Base-by-base conservation (phyloP, 1,140 invertebrate genomes). In the Aphaenogaster rudis region DNA sequence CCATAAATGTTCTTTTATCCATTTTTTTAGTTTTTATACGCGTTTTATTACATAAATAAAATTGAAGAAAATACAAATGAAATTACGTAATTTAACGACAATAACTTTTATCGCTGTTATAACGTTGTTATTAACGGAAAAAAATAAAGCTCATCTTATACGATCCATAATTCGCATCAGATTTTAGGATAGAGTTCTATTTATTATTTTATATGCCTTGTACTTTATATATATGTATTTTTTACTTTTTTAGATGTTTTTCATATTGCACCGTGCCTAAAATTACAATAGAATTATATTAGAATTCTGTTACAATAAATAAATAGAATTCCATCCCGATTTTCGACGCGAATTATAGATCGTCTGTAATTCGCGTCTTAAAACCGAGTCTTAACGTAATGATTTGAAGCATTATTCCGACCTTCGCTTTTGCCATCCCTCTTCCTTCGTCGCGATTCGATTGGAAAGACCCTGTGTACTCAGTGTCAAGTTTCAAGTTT, bases 401-500 rank as follows among this genome's bases (percentile, higher is more conserved):
- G 6, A 63, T 50, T 79, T 3, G 15, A 64, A 33, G 36, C 17
- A 5, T 21, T 36, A n/a, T 66, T 17, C 4, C 17, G 11, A 59
- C 54, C 11, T 21, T 48, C 59, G 13, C 2, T 39, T 11, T 78
- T 64, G 11, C 59, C 4, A 17, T 81, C 66, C 13, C 9, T 57
- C 50, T 45, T 45, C 3, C 45, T n/a, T 21, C 21, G 0, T 28
- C 36, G 42, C 39, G 11, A 5, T 57, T 17, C 6, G n/a, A 66
- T 54, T 54, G 6, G 8, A 84, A 72, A 61, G 28, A 3, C 15
- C 6, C 21, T 2, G 1, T 54, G 42, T 11, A 7, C 4, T 45
- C 52, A 82, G 28, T 84, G 69, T 76, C 80, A 84, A 82, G 79
- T 45, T 57, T 69, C 48, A 81, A 57, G 67, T 72, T 82, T 82